Evolutionary conservation across 2,113 vertebrate genomes (phyloP).

Genomic region (Pluvianellus socialis): DNA sequence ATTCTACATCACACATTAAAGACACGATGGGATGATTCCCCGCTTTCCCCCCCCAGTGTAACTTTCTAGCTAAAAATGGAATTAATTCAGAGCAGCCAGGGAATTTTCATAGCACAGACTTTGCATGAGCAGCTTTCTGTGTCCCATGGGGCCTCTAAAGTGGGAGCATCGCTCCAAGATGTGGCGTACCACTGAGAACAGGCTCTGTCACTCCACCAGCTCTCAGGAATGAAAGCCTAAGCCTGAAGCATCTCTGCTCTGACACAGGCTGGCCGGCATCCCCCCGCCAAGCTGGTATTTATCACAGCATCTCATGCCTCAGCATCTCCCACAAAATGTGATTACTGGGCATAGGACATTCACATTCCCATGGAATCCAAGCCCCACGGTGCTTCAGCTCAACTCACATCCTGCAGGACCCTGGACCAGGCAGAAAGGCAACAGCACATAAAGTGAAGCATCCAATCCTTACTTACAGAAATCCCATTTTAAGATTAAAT

Average conservation of each 20-base stretch:
- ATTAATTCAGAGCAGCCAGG: background rate
- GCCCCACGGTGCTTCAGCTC: background rate
- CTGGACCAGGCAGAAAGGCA: background rate
- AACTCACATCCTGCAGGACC: background rate
- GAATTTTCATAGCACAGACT: background rate
- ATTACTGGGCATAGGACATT: background rate
- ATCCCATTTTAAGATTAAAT: background rate
- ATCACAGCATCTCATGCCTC: background rate
- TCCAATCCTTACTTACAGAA: background rate
- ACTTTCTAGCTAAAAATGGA: background rate
- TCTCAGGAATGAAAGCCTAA: background rate
- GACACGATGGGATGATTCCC: background rate
- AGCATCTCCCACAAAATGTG: background rate
- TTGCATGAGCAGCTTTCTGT: background rate
- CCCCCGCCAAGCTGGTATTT: background rate
- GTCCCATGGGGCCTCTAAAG: background rate
- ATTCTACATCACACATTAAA: background rate
- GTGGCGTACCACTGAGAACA: fast-evolving
- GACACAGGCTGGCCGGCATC: background rate
- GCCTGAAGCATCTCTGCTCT: background rate
- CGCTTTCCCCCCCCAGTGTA: background rate
- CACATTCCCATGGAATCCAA: background rate
- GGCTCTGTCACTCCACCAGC: background rate
- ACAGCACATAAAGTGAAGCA: background rate
- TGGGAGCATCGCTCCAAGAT: background rate